These are phyloP conservation scores for Mesorhabditis spiculigera DNA, from an alignment of 2,888 invertebrate genomes.

Conservation along the genomic window DNA sequence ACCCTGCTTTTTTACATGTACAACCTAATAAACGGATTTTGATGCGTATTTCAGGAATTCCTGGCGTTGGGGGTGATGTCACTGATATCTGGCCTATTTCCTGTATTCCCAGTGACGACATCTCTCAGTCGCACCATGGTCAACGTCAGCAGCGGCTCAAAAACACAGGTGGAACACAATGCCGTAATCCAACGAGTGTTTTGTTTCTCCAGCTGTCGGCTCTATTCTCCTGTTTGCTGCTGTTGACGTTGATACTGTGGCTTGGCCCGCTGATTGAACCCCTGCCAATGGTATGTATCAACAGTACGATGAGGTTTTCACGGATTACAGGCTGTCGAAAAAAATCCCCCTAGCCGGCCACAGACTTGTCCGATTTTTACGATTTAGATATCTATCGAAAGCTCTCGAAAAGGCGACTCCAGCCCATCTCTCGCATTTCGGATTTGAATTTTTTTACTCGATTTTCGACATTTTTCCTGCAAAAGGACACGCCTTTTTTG, in stretches of 20 bases:
- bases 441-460: no score
- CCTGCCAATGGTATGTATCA: slow-evolving; percentile 70
- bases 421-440: no score
- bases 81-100: slow-evolving; percentile 67
- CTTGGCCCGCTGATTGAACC: slow-evolving; percentile 82
- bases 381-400: no score
- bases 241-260: slow-evolving; percentile 77
- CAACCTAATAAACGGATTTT: no score
- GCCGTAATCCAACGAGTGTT: neutral
- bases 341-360: no score
- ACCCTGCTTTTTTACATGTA: no score
- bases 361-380: no score
- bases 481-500: no score
- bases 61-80: slow-evolving; percentile 64
- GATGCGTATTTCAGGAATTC: slow-evolving; percentile 27
- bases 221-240: slow-evolving; percentile 72
- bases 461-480: no score
- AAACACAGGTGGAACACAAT: slow-evolving; percentile 68
- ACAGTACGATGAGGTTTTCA: no score
- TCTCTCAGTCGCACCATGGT: slow-evolving; percentile 67
- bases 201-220: slow-evolving; percentile 68
- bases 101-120: slow-evolving; percentile 61
- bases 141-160: slow-evolving; percentile 79
- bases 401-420: no score
- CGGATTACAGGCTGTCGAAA: no score